Percentiles rank a stretch among this genome's conserved stretches.
Conservation (phyloP, 2,888 invertebrate species). For the Cerceris rybyensis region DNA sequence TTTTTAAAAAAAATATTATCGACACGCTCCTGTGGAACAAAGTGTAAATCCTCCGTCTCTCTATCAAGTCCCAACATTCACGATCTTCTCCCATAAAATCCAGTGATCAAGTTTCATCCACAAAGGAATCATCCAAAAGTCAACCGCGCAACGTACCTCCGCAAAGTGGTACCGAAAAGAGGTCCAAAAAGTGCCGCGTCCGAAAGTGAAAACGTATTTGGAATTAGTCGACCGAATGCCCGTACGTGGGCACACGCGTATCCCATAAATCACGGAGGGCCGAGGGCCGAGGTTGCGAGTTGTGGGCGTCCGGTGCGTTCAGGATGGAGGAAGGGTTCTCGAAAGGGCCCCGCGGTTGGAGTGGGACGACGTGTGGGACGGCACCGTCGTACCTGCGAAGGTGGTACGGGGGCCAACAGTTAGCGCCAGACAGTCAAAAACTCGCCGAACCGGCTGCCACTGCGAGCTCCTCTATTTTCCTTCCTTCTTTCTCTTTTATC, state of each 20-base stretch:
- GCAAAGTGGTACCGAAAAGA: background rate
- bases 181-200: background rate
- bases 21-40: too few relatives aligned
- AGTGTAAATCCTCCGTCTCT: too few relatives aligned
- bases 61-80: too few relatives aligned
- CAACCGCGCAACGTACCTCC: too few relatives aligned
- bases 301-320: constrained; percentile 60
- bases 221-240: constrained; percentile 1
- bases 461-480: constrained; percentile 37
- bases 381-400: constrained; percentile 59
- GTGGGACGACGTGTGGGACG: constrained; percentile 69
- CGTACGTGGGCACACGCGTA: constrained; percentile 30
- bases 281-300: constrained; percentile 53
- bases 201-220: background rate
- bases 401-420: constrained; percentile 70
- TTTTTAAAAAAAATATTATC: too few relatives aligned
- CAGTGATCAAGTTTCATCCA: too few relatives aligned
- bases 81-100: too few relatives aligned
- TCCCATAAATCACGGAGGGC: constrained; percentile 57
- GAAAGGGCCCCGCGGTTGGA: constrained; percentile 46
- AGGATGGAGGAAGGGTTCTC: constrained; percentile 54
- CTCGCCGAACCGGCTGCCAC: constrained; percentile 77
- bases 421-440: constrained; percentile 79
- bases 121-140: too few relatives aligned
- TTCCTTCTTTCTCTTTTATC: background rate